These are phyloP conservation scores for Phrynocephalus vlangalii DNA, from an alignment of 2,797 vertebrate genomes.

Conservation along the genomic window DNA sequence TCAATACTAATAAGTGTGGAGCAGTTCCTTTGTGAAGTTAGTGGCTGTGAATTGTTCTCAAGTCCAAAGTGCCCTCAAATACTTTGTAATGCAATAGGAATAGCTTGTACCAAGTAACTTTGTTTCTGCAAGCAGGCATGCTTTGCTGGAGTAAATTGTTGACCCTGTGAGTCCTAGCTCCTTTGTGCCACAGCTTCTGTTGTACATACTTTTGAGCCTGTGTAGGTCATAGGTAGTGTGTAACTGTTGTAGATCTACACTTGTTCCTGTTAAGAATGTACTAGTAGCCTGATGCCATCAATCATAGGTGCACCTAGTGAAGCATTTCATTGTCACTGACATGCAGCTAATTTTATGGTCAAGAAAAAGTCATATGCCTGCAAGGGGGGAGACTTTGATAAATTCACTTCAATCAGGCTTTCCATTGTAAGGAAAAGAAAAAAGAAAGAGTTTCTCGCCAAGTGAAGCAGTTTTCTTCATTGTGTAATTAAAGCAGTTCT, in stretches of 20 bases:
- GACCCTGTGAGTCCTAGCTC: no score
- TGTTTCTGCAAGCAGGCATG: no score
- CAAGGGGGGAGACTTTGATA: slow-evolving; percentile 46
- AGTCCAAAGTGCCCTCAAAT: no score
- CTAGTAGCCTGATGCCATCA: background rate
- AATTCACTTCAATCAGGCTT: slow-evolving; percentile 41
- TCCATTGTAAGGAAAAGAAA: slow-evolving; percentile 44
- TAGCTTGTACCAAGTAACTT: no score
- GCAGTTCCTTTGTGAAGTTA: no score
- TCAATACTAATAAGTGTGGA: no score
- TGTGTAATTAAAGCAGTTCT: slow-evolving; percentile 73
- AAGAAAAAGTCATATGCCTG: slow-evolving; percentile 41
- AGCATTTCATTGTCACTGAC: background rate
- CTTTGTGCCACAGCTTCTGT: no score
- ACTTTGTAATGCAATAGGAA: no score
- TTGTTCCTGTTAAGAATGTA: background rate
- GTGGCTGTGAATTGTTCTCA: no score
- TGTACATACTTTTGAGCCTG: background rate
- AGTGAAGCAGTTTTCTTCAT: slow-evolving; percentile 64
- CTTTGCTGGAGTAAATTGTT: no score
- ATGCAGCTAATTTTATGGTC: slow-evolving; percentile 26
- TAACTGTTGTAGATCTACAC: background rate
- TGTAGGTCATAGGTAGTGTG: background rate
- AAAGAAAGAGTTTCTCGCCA: slow-evolving; percentile 62
- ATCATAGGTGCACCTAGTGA: background rate